phyloP scores from a whole-genome alignment of 2,113 vertebrate genomes.

The Zapornia atra region DNA sequence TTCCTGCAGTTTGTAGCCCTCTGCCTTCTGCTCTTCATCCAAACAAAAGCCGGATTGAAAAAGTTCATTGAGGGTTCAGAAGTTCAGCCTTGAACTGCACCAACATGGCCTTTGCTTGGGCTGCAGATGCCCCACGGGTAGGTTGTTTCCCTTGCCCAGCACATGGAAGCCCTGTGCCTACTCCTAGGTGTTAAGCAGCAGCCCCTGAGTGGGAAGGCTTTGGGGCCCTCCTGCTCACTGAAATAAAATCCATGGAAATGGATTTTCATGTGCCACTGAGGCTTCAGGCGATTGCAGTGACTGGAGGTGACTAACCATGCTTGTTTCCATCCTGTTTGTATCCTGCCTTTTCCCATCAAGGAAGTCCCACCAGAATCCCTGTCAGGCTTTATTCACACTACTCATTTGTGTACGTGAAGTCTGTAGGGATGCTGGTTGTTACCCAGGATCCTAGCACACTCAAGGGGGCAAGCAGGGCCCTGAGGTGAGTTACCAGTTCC shows the following conservation, averaged over 20 bases:
- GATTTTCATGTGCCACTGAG: not conserved
- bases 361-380: not conserved
- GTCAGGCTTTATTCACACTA: not conserved
- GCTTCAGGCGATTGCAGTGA: not conserved
- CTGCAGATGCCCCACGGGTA: not conserved
- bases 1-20: constrained; percentile 53
- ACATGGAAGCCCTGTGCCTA: not conserved
- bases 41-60: constrained; percentile 56
- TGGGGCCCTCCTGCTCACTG: not conserved
- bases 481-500: fast-evolving
- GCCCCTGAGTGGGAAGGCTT: not conserved
- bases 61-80: constrained; percentile 39
- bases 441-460: not conserved
- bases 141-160: not conserved
- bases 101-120: not conserved
- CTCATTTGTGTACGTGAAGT: not conserved
- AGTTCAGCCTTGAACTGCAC: constrained; percentile 33
- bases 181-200: not conserved
- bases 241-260: not conserved
- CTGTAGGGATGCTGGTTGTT: not conserved
- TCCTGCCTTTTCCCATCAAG: not conserved
- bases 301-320: not conserved
- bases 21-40: constrained; percentile 57
- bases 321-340: not conserved
- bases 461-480: not conserved